Conservation (phyloP, 2,888 invertebrate species). For the Temnothorax rugatulus region DNA sequence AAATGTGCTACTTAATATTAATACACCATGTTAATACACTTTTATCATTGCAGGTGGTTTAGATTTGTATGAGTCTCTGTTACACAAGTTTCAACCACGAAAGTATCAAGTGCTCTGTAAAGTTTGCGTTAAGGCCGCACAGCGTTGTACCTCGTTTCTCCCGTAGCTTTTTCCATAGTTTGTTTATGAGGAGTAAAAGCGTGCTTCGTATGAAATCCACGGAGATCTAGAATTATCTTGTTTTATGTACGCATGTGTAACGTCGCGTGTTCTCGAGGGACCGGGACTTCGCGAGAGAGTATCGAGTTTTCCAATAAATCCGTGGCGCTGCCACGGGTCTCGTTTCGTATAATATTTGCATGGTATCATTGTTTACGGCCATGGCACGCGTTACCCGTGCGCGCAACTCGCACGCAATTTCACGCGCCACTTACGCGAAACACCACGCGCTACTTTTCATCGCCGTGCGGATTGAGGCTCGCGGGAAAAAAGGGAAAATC, state of each 20-base stretch:
- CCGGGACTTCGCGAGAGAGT: constrained; percentile 36
- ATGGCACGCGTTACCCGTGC: constrained; percentile 36
- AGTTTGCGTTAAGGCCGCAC: constrained; percentile 24
- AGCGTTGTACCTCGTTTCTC: neutral
- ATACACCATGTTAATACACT: neutral
- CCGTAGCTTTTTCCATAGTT: constrained; percentile 28
- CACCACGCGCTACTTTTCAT: constrained; percentile 9
- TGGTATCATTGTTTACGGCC: constrained; percentile 49
- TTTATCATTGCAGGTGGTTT: neutral
- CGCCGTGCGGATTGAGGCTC: neutral
- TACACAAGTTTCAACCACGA: neutral
- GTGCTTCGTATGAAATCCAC: constrained; percentile 39
- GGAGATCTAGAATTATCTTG: constrained; percentile 51
- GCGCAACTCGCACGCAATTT: constrained; percentile 36
- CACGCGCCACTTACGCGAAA: constrained; percentile 47
- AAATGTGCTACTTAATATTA: neutral
- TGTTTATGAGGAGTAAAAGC: constrained; percentile 45
- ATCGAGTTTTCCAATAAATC: constrained; percentile 55
- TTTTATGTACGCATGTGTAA: constrained; percentile 33
- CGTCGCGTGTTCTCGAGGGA: constrained; percentile 24
- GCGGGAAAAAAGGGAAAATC: neutral
- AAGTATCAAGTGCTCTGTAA: constrained; percentile 14
- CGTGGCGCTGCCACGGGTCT: constrained; percentile 34
- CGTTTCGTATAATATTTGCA: constrained; percentile 55
- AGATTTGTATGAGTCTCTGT: neutral